These are phyloP conservation scores for Xenopus laevis DNA, from an alignment of 2,113 vertebrate genomes.

Conservation along the genomic window DNA sequence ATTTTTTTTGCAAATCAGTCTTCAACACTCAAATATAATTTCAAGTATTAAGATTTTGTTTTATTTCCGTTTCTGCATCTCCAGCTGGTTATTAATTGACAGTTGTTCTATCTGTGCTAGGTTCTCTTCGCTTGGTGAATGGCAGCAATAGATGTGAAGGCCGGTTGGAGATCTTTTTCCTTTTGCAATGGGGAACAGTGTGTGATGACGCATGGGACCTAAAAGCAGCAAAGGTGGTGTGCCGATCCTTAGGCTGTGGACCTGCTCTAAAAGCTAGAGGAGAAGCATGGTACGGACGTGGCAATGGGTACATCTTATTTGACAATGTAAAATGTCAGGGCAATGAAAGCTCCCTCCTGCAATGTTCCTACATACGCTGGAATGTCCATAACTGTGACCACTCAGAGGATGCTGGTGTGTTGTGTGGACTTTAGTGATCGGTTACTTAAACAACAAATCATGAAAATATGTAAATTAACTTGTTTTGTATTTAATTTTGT, in stretches of 20 bases:
- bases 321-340: conserved; percentile 96
- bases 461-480: conserved; percentile 63
- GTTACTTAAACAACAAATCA: conserved; percentile 20
- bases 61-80: not conserved
- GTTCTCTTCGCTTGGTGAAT: conserved; percentile 72
- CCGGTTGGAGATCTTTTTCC: conserved; percentile 82
- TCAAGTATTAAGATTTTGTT: no score
- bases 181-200: conserved; percentile 84
- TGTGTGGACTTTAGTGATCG: conserved; percentile 70
- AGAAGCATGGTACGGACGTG: conserved; percentile 78
- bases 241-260: conserved; percentile 81
- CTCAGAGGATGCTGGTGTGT: conserved; percentile 83
- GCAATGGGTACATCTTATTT: conserved; percentile 80
- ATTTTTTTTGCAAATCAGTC: no score
- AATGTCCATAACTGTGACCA: conserved; percentile 95
- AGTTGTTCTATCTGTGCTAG: conserved; percentile 51
- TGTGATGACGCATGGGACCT: conserved; percentile 96
- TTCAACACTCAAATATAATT: no score
- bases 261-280: conserved; percentile 64
- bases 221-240: conserved; percentile 79
- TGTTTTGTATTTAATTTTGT: conserved; percentile 69
- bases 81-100: no score
- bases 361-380: conserved; percentile 91
- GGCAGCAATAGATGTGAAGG: conserved; percentile 86
- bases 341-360: conserved; percentile 69